Base-by-base conservation (phyloP, 2,888 invertebrate species). In the Kuschelorhynchus macadamiae region DNA sequence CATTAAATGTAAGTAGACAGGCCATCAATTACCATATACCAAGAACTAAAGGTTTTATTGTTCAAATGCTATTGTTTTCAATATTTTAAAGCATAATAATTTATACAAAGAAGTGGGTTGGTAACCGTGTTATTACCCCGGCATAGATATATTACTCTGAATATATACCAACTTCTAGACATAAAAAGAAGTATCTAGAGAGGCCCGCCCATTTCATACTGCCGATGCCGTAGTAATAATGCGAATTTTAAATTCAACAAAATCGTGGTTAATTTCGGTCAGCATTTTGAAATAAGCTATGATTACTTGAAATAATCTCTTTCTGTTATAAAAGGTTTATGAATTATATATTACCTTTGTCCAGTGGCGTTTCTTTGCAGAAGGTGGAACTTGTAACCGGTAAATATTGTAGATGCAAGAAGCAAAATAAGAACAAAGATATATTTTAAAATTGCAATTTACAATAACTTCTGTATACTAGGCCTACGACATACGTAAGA, bases 71-170 rank as follows among this genome's bases (percentile, higher is more conserved):
- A 60, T 60, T 66, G 65, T 59, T 65, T 52, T n/a, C n/a, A n/a
- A 59, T 65, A 44, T 59, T 59, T 65, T 65, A 65, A 65, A 52
- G 59, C 33, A 39, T 18, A 46, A 63, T 47, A 55, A 55, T 55
- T 63, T 63, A 63, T 47, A 55, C 47, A 55, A 53, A 63, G 63
- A 63, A 63, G 63, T 63, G 63, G 63, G 63, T 47, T 55, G 53
- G 55, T 55, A 46, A 41, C 62, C 20, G 39, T 44, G 25, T 52
- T 62, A 53, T 62, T 62, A 53, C 53, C 33, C 46, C 21, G 63
- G 63, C 55, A 63, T 53, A 59, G 47, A 46, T 47, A 42, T 33
- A 59, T 47, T 59, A 21, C 47, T 25, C 25, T 47, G 47, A 30
- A 20, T 44, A 44, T 56, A 56, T 44, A 55, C 25, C 25, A 42